phyloP scores from a whole-genome alignment of 2,113 vertebrate species.

The Beaufortia kweichowensis region DNA sequence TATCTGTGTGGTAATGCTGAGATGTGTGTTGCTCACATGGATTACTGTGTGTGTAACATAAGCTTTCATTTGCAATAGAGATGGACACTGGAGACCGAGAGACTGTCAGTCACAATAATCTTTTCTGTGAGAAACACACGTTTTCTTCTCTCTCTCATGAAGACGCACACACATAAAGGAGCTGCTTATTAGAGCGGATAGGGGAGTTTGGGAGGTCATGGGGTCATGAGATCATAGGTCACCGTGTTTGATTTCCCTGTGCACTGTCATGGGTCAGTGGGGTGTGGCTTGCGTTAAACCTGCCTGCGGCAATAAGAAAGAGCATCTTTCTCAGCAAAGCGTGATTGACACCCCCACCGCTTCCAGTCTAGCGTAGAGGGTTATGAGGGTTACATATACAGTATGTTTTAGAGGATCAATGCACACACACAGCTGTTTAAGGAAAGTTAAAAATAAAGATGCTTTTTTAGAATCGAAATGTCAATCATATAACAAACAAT shows the following conservation, averaged over 20 bases:
- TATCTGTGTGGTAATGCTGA: no score
- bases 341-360: conserved; percentile 32
- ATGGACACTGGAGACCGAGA: conserved; percentile 1
- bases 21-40: background rate
- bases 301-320: conserved; percentile 24
- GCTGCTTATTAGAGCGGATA: conserved; percentile 33
- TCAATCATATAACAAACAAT: background rate
- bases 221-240: conserved; percentile 36
- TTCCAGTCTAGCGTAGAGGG: background rate
- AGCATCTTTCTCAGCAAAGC: conserved; percentile 22
- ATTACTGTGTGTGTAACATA: background rate
- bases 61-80: background rate
- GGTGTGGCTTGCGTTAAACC: conserved; percentile 26
- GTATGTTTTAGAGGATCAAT: conserved; percentile 16
- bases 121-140: conserved; percentile 20
- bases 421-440: conserved; percentile 13
- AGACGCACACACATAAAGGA: conserved; percentile 14
- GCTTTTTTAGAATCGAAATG: background rate
- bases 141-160: background rate
- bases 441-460: background rate
- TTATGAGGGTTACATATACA: conserved; percentile 20
- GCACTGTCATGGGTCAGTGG: conserved; percentile 24
- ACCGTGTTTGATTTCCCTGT: conserved; percentile 47
- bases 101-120: conserved; percentile 20
- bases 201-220: conserved; percentile 23